Conservation (phyloP, 2,113 vertebrate species). For the Python bivittatus region DNA sequence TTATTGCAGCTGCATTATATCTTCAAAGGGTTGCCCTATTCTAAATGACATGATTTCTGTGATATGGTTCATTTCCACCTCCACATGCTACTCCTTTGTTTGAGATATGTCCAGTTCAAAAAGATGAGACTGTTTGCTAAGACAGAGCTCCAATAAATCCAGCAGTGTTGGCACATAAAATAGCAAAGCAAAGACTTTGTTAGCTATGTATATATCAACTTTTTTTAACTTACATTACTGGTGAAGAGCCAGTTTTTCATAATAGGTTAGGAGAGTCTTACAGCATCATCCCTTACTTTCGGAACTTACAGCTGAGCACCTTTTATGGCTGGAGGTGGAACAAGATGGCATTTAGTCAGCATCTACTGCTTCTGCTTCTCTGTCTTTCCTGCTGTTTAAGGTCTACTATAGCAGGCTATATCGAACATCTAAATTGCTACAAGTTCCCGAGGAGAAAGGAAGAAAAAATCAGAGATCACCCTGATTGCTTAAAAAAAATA, state of each 20-base stretch:
- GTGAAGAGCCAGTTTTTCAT: background rate
- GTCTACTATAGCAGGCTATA: background rate
- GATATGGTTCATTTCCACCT: conserved; percentile 13
- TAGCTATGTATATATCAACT: background rate
- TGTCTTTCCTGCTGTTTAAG: background rate
- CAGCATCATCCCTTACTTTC: background rate
- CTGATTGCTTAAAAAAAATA: too few relatives aligned
- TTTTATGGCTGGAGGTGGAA: background rate
- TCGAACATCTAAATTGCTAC: background rate
- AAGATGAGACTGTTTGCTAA: background rate
- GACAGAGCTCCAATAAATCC: background rate
- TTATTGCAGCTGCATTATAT: conserved; percentile 14
- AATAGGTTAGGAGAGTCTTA: background rate
- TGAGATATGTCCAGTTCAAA: background rate
- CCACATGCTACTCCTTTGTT: background rate
- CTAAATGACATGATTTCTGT: background rate
- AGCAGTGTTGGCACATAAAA: background rate
- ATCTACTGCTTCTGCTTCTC: background rate
- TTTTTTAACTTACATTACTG: conserved; percentile 1
- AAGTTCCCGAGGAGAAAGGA: too few relatives aligned
- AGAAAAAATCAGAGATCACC: too few relatives aligned
- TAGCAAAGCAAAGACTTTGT: conserved; percentile 17
- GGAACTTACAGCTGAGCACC: background rate
- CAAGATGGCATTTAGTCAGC: background rate
- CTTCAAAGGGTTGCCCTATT: conserved; percentile 11